Evolutionary conservation across 2,888 invertebrate species (phyloP).

Genomic region (Cyclophora albipunctata): DNA sequence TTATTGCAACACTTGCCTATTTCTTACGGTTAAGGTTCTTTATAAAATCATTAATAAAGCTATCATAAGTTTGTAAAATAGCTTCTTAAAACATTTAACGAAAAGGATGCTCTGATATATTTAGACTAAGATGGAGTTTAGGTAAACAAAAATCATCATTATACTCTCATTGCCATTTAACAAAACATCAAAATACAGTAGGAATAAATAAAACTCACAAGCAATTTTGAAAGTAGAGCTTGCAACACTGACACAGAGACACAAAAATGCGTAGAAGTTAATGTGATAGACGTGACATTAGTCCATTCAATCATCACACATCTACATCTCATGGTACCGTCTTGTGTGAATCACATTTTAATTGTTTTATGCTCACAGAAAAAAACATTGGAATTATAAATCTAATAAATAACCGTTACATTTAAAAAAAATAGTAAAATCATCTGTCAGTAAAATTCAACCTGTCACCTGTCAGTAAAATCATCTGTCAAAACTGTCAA

Average conservation of each 20-base stretch:
- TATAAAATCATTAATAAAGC: conserved; percentile 17
- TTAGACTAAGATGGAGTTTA: conserved; percentile 17
- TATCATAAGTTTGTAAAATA: not conserved
- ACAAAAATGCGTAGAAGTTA: conserved; percentile 17
- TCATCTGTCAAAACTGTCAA: not conserved
- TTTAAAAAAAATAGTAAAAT: too few species aligned
- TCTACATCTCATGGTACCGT: not conserved
- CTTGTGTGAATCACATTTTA: not conserved
- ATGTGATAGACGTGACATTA: not conserved
- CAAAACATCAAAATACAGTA: conserved; percentile 20
- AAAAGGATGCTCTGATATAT: not conserved
- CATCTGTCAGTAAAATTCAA: not conserved
- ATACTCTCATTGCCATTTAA: conserved; percentile 42
- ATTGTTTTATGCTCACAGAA: not conserved
- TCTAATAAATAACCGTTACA: not conserved
- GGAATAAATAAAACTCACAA: conserved; percentile 1
- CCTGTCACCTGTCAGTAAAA: conserved; percentile 2
- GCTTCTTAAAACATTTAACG: too few species aligned
- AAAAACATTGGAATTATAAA: not conserved
- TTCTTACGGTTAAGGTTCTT: conserved; percentile 15
- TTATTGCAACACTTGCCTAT: not conserved
- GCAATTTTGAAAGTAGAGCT: conserved; percentile 43
- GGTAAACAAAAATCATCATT: conserved; percentile 34
- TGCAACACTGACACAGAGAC: conserved; percentile 58
- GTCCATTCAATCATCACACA: not conserved